Evolutionary conservation across 1,140 invertebrate genomes (phyloP), one percentile per base, ranked within the genome.

Genomic region (Drosophila takahashii): DNA sequence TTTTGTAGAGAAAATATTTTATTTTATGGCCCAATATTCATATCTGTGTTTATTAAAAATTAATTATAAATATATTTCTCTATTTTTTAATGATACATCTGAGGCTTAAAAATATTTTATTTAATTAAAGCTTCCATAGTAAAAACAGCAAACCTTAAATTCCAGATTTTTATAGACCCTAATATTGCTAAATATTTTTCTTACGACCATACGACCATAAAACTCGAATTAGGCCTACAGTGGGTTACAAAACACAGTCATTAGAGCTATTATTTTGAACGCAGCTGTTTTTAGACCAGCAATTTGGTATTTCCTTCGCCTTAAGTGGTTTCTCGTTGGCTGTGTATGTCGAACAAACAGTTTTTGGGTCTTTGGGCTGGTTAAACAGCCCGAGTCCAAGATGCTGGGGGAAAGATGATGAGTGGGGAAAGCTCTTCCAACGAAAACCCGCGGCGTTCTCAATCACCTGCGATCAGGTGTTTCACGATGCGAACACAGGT

Each of bases 391-490:
- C 3, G 22, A 22, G 22, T 22, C 22, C 8, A 15, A 27, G 5
- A 47, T 6, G 4, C 7, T 29, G 7, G 29, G 29, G n/a, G 8
- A 29, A 48, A 48, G 47, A 48, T 48, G 45, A 26, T 29, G 45
- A 48, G 45, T 48, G 45, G 52, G 52, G 58, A 61, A 61, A 61
- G 58, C 58, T 60, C 15, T 57, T 34, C 15, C 26, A 10, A 10
- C 0, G 32, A n/a, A 27, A 27, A 10, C 15, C 47, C 26, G 45
- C 26, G 7, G 45, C 29, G 29, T 26, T 53, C 1, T 6, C n/a
- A 7, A 26, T 27, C 4, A 15, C n/a, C 45, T 42, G 60, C 1
- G 29, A 32, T 32, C 29, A 32, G 29, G 29, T 32, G 29, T 32
- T 32, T 9, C 8, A 4, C 2, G 3, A 34, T 32, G 41, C 13